These are phyloP conservation scores for Contarinia nasturtii DNA, from an alignment of 1,140 invertebrate species.

Conservation along the genomic window DNA sequence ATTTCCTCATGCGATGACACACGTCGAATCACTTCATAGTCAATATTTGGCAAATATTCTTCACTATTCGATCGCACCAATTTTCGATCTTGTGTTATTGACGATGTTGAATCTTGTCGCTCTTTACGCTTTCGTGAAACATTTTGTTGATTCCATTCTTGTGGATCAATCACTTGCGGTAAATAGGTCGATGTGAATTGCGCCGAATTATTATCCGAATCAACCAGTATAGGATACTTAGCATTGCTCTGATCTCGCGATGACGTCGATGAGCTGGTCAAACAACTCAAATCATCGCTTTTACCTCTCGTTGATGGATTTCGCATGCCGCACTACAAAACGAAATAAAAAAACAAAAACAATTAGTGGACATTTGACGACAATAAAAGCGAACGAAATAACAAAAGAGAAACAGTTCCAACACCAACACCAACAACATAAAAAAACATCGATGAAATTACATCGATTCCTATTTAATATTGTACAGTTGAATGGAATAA, in stretches of 20 bases:
- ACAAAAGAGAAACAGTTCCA: too few species aligned
- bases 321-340: constrained; percentile 25
- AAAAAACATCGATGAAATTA: too few species aligned
- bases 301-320: constrained; percentile 24
- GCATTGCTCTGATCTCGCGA: constrained; percentile 9
- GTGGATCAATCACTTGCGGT: constrained; percentile 20
- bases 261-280: constrained; percentile 19
- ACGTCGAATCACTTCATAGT: constrained; percentile 30
- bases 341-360: constrained; percentile 4
- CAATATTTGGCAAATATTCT: constrained; percentile 26
- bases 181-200: constrained; percentile 23
- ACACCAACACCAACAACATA: too few species aligned
- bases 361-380: too few species aligned
- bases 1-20: constrained; percentile 47
- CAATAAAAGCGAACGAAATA: too few species aligned
- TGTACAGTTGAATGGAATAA: too few species aligned
- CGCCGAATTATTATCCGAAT: constrained; percentile 16
- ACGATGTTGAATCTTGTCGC: constrained; percentile 43
- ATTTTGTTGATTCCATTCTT: constrained; percentile 12
- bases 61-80: constrained; percentile 58
- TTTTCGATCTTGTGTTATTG: constrained; percentile 46
- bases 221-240: background rate
- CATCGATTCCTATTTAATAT: too few species aligned
- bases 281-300: constrained; percentile 25
- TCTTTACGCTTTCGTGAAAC: constrained; percentile 53